phyloP scores from a whole-genome alignment of 92 coral and sea anemone genomes.

The Siderastrea radians region DNA sequence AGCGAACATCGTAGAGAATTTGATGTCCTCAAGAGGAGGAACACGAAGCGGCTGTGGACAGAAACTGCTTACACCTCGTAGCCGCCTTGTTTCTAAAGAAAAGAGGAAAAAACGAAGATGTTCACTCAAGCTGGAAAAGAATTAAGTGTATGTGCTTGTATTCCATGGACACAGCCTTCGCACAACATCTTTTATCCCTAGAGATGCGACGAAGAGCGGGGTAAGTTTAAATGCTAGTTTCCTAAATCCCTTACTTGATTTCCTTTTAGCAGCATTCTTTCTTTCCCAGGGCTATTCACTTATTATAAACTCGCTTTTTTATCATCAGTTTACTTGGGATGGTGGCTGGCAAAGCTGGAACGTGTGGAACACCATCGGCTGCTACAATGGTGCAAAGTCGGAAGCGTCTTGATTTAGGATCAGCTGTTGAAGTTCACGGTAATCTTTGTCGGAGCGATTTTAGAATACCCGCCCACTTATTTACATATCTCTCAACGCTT shows the following conservation, averaged over 20 bases:
- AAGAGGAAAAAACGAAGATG: too few species aligned
- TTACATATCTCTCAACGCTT: too few species aligned
- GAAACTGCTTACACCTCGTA: too few species aligned
- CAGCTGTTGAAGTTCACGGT: constrained; percentile 6
- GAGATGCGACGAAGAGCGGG: constrained; percentile 14
- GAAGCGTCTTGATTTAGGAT: constrained; percentile 18
- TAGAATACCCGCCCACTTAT: neutral
- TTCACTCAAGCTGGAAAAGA: too few species aligned
- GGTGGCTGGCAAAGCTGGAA: neutral
- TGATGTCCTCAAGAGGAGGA: too few species aligned
- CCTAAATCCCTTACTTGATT: neutral
- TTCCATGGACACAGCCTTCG: neutral
- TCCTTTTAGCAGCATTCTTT: constrained; percentile 12
- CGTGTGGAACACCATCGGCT: neutral
- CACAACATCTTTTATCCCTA: neutral
- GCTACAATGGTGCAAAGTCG: constrained; percentile 2
- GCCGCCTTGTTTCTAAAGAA: too few species aligned
- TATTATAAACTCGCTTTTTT: neutral
- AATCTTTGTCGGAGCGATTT: neutral
- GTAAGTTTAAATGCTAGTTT: neutral
- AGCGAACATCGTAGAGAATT: too few species aligned
- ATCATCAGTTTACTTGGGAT: neutral
- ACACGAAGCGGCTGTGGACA: too few species aligned
- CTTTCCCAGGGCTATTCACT: constrained; percentile 4
- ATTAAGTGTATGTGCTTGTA: neutral